A percentile compares a stretch with the other conserved stretches of the same genome.
Evolutionary conservation across 2,888 invertebrate genomes (phyloP).

Genomic region (Hipparchia sbordonii): DNA sequence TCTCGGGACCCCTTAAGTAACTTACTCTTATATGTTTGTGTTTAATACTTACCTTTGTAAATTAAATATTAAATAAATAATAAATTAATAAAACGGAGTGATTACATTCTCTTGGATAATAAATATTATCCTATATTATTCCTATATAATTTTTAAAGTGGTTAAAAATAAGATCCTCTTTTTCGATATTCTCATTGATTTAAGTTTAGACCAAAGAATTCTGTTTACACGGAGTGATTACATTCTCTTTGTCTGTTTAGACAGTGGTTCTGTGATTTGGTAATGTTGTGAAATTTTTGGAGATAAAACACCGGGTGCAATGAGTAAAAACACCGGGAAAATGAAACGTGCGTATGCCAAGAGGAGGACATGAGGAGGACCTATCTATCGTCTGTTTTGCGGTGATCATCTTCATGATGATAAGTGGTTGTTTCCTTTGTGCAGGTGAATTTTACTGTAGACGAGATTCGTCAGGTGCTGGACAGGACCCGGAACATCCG

Average conservation of each 20-base stretch:
- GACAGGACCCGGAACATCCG: constrained; percentile 99
- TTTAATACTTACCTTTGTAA: too few species aligned
- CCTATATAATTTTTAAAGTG: too few species aligned
- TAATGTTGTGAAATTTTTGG: constrained; percentile 49
- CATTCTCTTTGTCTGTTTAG: too few species aligned
- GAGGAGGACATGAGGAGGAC: not conserved
- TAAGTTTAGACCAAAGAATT: too few species aligned
- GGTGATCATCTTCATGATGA: constrained; percentile 49
- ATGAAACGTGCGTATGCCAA: constrained; percentile 65
- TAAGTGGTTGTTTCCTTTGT: constrained; percentile 67
- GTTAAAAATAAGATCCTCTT: too few species aligned
- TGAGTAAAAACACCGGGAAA: constrained; percentile 30
- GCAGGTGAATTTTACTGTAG: constrained; percentile 99
- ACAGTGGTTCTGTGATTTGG: constrained; percentile 52
- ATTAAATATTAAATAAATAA: too few species aligned
- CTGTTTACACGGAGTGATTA: too few species aligned
- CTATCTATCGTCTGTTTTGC: constrained; percentile 54
- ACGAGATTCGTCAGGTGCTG: constrained; percentile 99
- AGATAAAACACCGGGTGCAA: constrained; percentile 2
- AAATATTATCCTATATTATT: too few species aligned
- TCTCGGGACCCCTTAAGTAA: too few species aligned
- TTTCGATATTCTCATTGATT: constrained; percentile 61
- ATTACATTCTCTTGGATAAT: too few species aligned
- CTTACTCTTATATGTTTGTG: too few species aligned
- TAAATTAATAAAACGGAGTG: too few species aligned